Evolutionary conservation across 2,888 invertebrate genomes (phyloP).

Genomic region (Micoletzkya japonica): DNA sequence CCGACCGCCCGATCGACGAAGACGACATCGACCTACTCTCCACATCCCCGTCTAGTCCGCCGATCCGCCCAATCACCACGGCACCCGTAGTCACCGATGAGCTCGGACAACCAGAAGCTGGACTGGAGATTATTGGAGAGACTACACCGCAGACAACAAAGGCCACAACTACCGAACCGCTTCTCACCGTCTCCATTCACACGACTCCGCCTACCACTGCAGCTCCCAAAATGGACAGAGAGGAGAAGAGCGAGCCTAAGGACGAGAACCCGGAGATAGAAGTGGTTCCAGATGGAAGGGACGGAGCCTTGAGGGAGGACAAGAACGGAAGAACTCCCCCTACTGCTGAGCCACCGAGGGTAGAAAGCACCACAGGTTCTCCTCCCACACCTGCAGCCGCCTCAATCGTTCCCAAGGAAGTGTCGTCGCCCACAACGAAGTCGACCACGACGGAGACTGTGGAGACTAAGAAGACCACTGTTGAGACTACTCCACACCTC

Average conservation of each 20-base stretch:
- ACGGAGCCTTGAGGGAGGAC: conserved; percentile 22
- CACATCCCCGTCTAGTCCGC: background rate
- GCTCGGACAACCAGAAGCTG: conserved; percentile 1
- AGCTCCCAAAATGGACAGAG: background rate
- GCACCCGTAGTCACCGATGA: background rate
- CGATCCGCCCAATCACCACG: background rate
- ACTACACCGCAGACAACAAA: background rate
- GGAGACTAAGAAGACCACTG: conserved; percentile 4
- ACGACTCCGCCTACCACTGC: conserved; percentile 9
- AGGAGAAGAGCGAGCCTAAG: background rate
- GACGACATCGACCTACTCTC: background rate
- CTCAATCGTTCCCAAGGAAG: background rate
- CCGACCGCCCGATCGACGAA: background rate
- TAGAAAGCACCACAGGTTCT: background rate
- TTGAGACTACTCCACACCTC: background rate
- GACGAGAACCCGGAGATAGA: background rate
- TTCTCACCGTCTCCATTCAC: conserved; percentile 16
- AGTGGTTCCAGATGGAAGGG: conserved; percentile 24
- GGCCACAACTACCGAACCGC: conserved; percentile 17
- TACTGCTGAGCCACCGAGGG: background rate
- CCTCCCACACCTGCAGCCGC: background rate
- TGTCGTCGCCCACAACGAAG: background rate
- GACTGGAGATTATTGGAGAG: conserved; percentile 18
- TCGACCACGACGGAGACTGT: background rate
- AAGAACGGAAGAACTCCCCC: conserved; percentile 9